phyloP scores from a whole-genome alignment of 2,888 invertebrate genomes.

The Apodemia mormo region DNA sequence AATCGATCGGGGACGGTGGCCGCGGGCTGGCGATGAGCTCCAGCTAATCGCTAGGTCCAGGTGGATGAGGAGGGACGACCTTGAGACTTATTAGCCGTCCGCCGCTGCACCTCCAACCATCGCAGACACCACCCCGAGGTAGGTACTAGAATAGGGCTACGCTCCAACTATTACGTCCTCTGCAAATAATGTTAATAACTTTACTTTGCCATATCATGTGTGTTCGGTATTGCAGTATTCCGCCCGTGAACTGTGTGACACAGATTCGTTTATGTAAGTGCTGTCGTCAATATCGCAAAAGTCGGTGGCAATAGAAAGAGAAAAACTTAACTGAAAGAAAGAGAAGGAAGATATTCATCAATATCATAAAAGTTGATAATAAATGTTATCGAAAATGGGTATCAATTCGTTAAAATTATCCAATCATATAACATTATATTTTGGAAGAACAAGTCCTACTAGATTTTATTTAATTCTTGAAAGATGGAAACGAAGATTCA shows the following conservation, averaged over 20 bases:
- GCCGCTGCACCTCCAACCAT: slow-evolving; percentile 44
- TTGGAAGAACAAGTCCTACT: not conserved
- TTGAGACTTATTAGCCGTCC: slow-evolving; percentile 53
- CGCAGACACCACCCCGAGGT: slow-evolving; percentile 48
- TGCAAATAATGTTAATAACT: not conserved
- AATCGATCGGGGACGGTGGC: slow-evolving; percentile 50
- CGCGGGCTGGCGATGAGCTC: slow-evolving; percentile 51
- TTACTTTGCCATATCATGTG: slow-evolving; percentile 30
- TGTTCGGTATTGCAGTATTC: slow-evolving; percentile 44
- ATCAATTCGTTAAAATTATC: not conserved
- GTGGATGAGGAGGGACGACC: slow-evolving; percentile 46
- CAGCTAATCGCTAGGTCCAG: slow-evolving; percentile 50
- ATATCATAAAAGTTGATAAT: slow-evolving; percentile 41
- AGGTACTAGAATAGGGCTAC: slow-evolving; percentile 34
- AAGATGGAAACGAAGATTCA: not conserved
- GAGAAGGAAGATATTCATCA: slow-evolving; percentile 41
- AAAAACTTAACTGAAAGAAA: slow-evolving; percentile 36
- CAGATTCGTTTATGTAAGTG: slow-evolving; percentile 54
- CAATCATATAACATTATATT: not conserved
- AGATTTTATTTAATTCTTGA: not conserved
- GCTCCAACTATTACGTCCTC: not conserved
- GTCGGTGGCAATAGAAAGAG: slow-evolving; percentile 44
- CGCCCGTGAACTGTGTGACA: slow-evolving; percentile 42
- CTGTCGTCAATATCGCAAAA: slow-evolving; percentile 47
- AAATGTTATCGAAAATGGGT: slow-evolving; percentile 29